Base-by-base conservation (phyloP, 2,888 invertebrate species). In the Hedya salicella region DNA sequence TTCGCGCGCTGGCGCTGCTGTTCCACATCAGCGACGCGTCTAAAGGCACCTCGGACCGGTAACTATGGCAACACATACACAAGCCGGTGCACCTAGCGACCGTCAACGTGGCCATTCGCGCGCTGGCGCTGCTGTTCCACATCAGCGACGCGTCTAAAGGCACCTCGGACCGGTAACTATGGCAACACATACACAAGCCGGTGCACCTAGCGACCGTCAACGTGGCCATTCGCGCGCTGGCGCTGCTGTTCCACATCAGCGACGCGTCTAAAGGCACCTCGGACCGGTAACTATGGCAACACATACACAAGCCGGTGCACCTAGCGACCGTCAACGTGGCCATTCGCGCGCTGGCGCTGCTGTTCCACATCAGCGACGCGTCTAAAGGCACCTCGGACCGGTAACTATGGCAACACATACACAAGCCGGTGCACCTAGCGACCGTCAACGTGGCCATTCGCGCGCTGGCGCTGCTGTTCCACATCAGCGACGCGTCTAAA, bases 81-180 rank as follows among this genome's bases (percentile, higher is more conserved):
- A 25, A 25, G 25, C 25, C 6, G 25, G 25, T 95, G 1, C 95
- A 95, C 75, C 80, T 94, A 57, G 94, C 94, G 4, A 93, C 93
- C 68, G 95, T 95, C 76, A 94, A 93, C 76, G 68, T 66, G n/a
- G 78, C 83, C 3, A 69, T 86, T 16, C 85, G 79, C 71, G 88
- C 88, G 6, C 76, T 88, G 3, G 84, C 78, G 59, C 76, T 88
- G 49, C 65, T 87, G 21, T 80, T 82, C 69, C 87, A 88, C 72
- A 82, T 86, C 74, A 75, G 74, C 67, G 92, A 93, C 73, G 77
- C 79, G 53, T 78, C 32, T 13, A 81, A 85, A 70, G 80, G 78
- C 54, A 76, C 89, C 49, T 86, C 86, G n/a, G 25, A 25, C 25
- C 25, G 25, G 25, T 25, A 25, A 25, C 25, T 6, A 25, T 25